phyloP scores from a whole-genome alignment of 1,140 invertebrate genomes.

The Drosophila azteca region DNA sequence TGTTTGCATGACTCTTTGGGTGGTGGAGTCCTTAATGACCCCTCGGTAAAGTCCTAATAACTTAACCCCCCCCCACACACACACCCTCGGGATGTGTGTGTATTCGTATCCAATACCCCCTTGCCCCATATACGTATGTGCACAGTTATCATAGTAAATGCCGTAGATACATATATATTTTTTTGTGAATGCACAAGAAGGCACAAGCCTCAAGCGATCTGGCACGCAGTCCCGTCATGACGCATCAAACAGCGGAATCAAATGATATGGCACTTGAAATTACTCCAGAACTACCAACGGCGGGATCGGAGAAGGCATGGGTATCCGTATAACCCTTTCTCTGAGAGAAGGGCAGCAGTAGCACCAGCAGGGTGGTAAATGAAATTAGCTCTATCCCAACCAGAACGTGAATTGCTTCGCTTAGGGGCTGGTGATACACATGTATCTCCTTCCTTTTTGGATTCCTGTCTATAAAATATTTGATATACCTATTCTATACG shows the following conservation, averaged over 20 bases:
- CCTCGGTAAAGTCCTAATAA: conserved; percentile 54
- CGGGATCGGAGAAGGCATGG: too few relatives aligned
- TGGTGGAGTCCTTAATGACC: conserved; percentile 69
- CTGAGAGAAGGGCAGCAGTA: not conserved
- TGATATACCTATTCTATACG: too few relatives aligned
- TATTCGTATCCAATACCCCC: not conserved
- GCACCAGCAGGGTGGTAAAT: conserved; percentile 3
- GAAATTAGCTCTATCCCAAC: conserved; percentile 30
- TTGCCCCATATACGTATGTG: not conserved
- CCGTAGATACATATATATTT: conserved; percentile 1
- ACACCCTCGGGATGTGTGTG: not conserved
- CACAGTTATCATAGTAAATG: conserved; percentile 3
- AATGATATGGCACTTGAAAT: conserved; percentile 67
- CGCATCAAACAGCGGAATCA: conserved; percentile 54
- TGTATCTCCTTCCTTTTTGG: too few relatives aligned
- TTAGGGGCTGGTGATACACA: not conserved
- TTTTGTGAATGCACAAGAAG: not conserved
- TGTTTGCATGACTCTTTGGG: conserved; percentile 21
- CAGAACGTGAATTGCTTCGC: conserved; percentile 14
- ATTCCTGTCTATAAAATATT: too few relatives aligned
- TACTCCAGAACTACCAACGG: conserved; percentile 6
- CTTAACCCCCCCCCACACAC: conserved; percentile 1
- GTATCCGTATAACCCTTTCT: too few relatives aligned
- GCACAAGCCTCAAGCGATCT: conserved; percentile 11
- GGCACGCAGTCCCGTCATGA: conserved; percentile 72